These are phyloP conservation scores for Cynopterus sphinx DNA, from an alignment of 2,797 vertebrate genomes.

Conservation along the genomic window DNA sequence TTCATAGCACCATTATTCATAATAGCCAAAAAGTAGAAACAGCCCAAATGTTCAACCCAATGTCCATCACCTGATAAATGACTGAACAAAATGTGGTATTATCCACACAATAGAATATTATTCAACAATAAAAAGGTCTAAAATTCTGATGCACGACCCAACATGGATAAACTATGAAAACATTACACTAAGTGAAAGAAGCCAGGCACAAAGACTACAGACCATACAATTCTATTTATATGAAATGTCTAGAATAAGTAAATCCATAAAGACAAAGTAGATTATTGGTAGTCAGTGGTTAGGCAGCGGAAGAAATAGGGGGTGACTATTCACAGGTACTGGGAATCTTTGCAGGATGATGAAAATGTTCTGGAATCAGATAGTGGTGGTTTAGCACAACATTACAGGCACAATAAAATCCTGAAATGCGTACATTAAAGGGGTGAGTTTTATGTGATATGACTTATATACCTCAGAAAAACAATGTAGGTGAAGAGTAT, in stretches of 20 bases:
- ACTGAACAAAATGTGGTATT: neutral
- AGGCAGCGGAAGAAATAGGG: neutral
- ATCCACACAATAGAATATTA: neutral
- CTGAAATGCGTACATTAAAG: neutral
- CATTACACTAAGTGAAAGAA: neutral
- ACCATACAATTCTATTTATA: neutral
- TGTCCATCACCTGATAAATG: neutral
- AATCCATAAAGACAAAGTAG: neutral
- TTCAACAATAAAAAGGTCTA: neutral
- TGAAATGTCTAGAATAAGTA: neutral
- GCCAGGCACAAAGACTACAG: neutral
- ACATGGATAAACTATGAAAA: neutral
- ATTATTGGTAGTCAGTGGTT: neutral
- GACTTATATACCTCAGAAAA: neutral
- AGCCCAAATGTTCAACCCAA: neutral
- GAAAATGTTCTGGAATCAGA: neutral
- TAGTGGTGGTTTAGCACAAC: neutral
- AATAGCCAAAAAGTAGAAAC: neutral
- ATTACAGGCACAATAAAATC: neutral
- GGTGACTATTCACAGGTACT: neutral
- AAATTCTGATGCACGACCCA: neutral
- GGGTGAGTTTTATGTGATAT: neutral
- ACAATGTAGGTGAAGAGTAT: neutral
- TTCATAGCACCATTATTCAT: neutral
- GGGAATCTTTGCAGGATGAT: neutral